Percentiles rank a stretch among this genome's conserved stretches.
Conservation (phyloP, 2,113 vertebrate genomes). For the Gracilinanus agilis region DNA sequence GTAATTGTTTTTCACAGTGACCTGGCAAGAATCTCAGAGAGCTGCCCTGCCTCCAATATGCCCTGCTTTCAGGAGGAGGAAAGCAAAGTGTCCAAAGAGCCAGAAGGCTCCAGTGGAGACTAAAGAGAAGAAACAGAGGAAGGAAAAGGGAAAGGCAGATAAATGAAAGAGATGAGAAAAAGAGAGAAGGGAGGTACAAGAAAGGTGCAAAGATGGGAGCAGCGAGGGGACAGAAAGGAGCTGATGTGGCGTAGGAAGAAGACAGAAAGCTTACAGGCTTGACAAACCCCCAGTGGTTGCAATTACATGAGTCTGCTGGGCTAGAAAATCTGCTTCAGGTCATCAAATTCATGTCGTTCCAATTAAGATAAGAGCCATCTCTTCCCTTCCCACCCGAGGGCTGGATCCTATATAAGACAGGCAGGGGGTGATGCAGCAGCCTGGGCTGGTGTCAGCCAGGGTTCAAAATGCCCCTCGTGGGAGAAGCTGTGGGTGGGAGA, state of each 20-base stretch:
- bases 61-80: not conserved
- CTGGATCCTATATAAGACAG: not conserved
- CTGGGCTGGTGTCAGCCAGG: not conserved
- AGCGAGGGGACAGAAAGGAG: not conserved
- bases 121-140: not conserved
- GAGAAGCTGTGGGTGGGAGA: not conserved
- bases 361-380: constrained; percentile 72
- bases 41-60: not conserved
- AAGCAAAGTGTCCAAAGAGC: not conserved
- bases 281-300: constrained; percentile 79
- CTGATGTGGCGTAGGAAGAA: not conserved
- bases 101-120: not conserved
- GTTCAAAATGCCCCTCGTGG: not conserved
- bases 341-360: constrained; percentile 69
- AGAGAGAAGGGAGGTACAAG: not conserved
- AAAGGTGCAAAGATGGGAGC: not conserved
- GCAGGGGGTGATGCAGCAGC: not conserved
- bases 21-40: not conserved
- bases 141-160: too few species aligned
- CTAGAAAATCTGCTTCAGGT: constrained; percentile 79
- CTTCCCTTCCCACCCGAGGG: constrained; percentile 36
- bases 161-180: not conserved
- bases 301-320: constrained; percentile 75
- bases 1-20: constrained; percentile 1
- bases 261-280: not conserved